A percentile compares a stretch with the other conserved stretches of the same genome.
Conservation (phyloP, 2,113 vertebrate species). For the Nicator chloris region DNA sequence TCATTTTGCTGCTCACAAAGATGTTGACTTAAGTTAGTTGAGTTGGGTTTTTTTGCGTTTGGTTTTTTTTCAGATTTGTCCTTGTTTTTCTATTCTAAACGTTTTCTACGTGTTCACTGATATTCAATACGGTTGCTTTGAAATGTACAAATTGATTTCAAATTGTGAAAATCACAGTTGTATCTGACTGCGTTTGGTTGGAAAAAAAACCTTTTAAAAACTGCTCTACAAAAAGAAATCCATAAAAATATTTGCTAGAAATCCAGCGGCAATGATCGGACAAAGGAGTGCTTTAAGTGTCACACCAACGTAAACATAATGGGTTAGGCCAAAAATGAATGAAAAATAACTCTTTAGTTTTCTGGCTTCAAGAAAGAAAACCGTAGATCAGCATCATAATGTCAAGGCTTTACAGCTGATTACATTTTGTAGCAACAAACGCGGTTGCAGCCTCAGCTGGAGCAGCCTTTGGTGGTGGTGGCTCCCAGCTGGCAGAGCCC, state of each 20-base stretch:
- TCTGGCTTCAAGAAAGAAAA: not conserved
- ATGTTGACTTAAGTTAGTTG: not conserved
- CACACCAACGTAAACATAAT: not conserved
- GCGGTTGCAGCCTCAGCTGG: not conserved
- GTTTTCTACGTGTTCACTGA: not conserved
- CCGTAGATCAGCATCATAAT: accelerated
- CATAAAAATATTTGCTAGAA: not conserved
- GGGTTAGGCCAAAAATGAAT: not conserved
- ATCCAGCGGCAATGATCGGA: not conserved
- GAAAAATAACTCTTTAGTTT: not conserved
- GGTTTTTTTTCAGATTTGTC: not conserved
- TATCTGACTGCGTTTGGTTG: not conserved
- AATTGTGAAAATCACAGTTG: not conserved
- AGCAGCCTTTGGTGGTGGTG: accelerated
- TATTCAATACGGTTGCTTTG: not conserved
- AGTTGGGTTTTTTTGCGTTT: too few relatives aligned
- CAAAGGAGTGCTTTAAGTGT: not conserved
- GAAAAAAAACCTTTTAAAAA: not conserved
- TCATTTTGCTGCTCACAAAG: not conserved
- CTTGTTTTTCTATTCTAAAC: not conserved
- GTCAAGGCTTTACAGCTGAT: accelerated
- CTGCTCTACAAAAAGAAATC: not conserved
- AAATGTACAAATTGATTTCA: not conserved
- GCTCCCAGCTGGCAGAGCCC: not conserved
- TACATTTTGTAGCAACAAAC: not conserved